phyloP scores from a whole-genome alignment of 2,888 invertebrate genomes.

The Sesamia inferens region DNA sequence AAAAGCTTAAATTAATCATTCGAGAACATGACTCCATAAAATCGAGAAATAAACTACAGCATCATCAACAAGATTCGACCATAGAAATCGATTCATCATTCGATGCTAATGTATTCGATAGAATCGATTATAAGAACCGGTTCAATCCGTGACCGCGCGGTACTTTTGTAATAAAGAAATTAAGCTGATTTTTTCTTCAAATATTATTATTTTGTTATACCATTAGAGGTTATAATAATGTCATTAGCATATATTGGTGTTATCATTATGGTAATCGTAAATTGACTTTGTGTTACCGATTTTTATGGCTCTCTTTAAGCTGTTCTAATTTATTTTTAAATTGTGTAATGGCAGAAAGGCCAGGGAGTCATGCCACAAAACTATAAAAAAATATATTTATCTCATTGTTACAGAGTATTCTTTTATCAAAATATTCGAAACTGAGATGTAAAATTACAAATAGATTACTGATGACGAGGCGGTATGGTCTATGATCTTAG shows the following conservation, averaged over 20 bases:
- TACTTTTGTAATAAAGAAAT: slow-evolving; percentile 70
- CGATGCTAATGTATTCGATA: slow-evolving; percentile 75
- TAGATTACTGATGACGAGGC: too few relatives aligned
- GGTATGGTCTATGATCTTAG: too few relatives aligned
- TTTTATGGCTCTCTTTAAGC: slow-evolving; percentile 27
- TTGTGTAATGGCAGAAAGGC: not conserved
- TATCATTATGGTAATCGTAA: slow-evolving; percentile 52
- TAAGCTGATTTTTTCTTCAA: slow-evolving; percentile 57
- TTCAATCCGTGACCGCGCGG: slow-evolving; percentile 69
- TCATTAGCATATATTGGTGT: slow-evolving; percentile 69
- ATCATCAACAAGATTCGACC: slow-evolving; percentile 65
- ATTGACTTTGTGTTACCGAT: slow-evolving; percentile 43
- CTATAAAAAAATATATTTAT: too few relatives aligned
- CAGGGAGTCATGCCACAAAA: too few relatives aligned
- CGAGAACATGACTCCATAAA: slow-evolving; percentile 46
- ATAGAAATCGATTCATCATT: slow-evolving; percentile 78
- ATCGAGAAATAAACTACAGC: slow-evolving; percentile 61
- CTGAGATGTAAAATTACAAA: too few relatives aligned
- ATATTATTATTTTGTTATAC: slow-evolving; percentile 71
- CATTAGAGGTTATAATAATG: slow-evolving; percentile 73
- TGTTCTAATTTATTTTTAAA: slow-evolving; percentile 35
- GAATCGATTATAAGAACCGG: slow-evolving; percentile 72
- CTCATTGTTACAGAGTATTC: too few relatives aligned
- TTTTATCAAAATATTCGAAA: too few relatives aligned
- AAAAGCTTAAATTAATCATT: slow-evolving; percentile 64